A percentile compares a stretch with the other conserved stretches of the same genome.
Conservation (phyloP, 2,888 invertebrate species). For the Stegana nigrithorax region DNA sequence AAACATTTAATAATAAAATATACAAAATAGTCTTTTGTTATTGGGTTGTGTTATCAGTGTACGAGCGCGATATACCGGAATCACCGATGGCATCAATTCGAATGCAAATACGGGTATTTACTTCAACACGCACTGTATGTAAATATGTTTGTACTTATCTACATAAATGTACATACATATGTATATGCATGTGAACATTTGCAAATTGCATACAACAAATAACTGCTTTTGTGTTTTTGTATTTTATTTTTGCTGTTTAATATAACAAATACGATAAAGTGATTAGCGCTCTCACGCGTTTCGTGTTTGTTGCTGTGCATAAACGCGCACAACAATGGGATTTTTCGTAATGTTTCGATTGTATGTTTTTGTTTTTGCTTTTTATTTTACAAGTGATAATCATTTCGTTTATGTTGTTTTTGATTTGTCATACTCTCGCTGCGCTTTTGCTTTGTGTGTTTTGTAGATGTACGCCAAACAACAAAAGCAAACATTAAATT, state of each 20-base stretch:
- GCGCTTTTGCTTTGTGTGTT: too few relatives aligned
- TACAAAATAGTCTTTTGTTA: neutral
- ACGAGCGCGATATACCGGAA: constrained; percentile 2
- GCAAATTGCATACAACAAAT: too few relatives aligned
- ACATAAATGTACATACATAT: neutral
- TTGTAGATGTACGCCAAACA: too few relatives aligned
- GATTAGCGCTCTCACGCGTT: constrained; percentile 1
- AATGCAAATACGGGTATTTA: constrained; percentile 8
- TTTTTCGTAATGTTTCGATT: constrained; percentile 1
- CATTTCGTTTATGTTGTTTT: constrained; percentile 23
- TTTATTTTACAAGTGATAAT: constrained; percentile 40
- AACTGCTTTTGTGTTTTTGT: too few relatives aligned
- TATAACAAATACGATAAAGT: constrained; percentile 2
- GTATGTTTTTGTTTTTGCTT: neutral
- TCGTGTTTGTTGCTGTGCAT: neutral
- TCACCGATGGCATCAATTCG: constrained; percentile 11
- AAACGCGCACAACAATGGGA: constrained; percentile 1
- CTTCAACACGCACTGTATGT: neutral
- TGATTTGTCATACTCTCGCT: too few relatives aligned
- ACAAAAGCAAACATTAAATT: neutral
- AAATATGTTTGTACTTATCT: too few relatives aligned
- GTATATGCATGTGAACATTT: neutral
- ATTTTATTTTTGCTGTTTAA: neutral
- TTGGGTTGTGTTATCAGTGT: neutral
- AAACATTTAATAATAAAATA: too few relatives aligned